These are phyloP conservation scores for Cheumatopsyche charites DNA, from an alignment of 1,140 invertebrate genomes.

Conservation along the genomic window DNA sequence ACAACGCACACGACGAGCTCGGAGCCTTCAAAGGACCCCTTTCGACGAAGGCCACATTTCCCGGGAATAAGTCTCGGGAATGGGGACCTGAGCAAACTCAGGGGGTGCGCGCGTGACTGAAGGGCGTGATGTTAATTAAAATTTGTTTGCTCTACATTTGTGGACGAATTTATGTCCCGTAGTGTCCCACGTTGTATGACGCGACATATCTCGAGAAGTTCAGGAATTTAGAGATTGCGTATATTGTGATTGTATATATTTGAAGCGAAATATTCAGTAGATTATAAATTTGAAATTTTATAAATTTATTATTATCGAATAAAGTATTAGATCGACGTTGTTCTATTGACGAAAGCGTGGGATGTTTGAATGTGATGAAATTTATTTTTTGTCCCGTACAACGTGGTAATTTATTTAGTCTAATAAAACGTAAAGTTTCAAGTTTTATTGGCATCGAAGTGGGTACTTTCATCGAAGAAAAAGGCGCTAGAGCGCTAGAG, in stretches of 20 bases:
- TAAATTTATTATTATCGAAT: too few species aligned
- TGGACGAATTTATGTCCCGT: slow-evolving; percentile 31
- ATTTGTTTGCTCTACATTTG: slow-evolving; percentile 39
- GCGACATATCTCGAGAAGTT: too few species aligned
- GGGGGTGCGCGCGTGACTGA: slow-evolving; percentile 31
- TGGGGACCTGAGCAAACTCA: background rate
- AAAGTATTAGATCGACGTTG: too few species aligned
- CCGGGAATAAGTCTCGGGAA: background rate
- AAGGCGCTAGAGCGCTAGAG: background rate
- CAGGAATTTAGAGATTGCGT: too few species aligned
- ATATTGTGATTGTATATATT: too few species aligned
- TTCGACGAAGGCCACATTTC: too few species aligned
- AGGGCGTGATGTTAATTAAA: slow-evolving; percentile 40
- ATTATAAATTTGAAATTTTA: too few species aligned
- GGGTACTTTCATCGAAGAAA: background rate
- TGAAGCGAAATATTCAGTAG: too few species aligned
- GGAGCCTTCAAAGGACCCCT: background rate
- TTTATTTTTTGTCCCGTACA: too few species aligned
- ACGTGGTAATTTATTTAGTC: background rate
- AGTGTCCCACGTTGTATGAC: background rate
- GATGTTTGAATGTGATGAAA: too few species aligned
- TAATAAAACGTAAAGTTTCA: background rate
- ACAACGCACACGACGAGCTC: background rate
- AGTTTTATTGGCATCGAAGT: background rate
- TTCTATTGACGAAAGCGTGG: too few species aligned